Percentiles rank a stretch among this genome's conserved stretches.
phyloP scores from a whole-genome alignment of 2,113 vertebrate species.

The Xyliphius kryptos region DNA sequence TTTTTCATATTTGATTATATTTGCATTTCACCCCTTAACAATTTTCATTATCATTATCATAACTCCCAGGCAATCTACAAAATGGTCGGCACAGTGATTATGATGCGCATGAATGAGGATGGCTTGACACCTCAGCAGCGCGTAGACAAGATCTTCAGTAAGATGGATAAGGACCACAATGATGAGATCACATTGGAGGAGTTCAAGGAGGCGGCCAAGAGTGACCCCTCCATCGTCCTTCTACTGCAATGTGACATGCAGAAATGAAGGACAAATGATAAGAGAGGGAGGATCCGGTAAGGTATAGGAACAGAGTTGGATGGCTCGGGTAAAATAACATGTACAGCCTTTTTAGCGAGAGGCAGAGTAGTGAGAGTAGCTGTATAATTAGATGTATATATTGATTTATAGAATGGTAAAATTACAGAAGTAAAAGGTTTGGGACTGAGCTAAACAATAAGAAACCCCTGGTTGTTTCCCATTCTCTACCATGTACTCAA shows the following conservation, averaged over 20 bases:
- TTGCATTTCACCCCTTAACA: too few relatives aligned
- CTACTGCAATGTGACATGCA: constrained; percentile 97
- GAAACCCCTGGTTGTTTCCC: not conserved
- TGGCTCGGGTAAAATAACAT: constrained; percentile 8
- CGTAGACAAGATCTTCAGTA: constrained; percentile 98
- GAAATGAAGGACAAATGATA: constrained; percentile 68
- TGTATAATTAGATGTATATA: constrained; percentile 27
- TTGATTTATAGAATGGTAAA: not conserved
- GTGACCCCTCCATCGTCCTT: constrained; percentile 92
- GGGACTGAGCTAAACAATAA: constrained; percentile 3
- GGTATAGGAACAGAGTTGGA: constrained; percentile 3
- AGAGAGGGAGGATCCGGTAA: constrained; percentile 10
- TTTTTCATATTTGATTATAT: too few relatives aligned
- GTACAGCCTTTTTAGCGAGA: constrained; percentile 23
- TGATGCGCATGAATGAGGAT: constrained; percentile 99
- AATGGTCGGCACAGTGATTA: constrained; percentile 98
- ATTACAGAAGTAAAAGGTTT: constrained; percentile 1
- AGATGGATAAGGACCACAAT: constrained; percentile 98
- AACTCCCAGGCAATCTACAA: constrained; percentile 88
- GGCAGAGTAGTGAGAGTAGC: constrained; percentile 9
- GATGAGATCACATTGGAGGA: constrained; percentile 96
- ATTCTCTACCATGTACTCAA: constrained; percentile 1
- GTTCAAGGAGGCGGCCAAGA: constrained; percentile 96
- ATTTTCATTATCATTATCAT: not conserved
- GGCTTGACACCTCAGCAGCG: constrained; percentile 94